Base-by-base conservation (phyloP, 2,888 invertebrate species). In the Holacanthella duospinosa region DNA sequence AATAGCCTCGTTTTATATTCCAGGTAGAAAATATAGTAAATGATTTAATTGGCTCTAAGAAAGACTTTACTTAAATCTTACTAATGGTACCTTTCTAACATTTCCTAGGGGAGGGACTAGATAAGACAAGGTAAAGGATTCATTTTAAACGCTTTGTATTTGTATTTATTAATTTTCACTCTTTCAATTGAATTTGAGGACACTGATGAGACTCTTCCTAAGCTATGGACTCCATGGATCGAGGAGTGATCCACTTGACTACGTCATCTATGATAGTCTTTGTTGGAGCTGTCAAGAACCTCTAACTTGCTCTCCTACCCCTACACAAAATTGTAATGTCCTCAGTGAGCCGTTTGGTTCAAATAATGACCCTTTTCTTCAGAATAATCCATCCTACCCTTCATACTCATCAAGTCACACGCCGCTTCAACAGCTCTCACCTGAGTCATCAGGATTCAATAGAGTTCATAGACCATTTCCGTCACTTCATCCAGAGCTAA, bases 1-100 rank as follows among this genome's bases (percentile, higher is more conserved):
- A 67, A 70, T 73, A 9, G 67, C 73, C 0, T 68, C 69, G 12
- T 73, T 73, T 60, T 73, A 73, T 43, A 73, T 73, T 48, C 73
- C 73, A 48, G 48, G 48, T 48, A 48, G 19, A 48, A 6, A 36
- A 6, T 6, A 16, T 16, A 36, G 36, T 16, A 16, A 16, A 36
- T 9, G 16, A 9, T 4, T n/a, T 21, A 21, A 48, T 9, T 48
- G 19, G 4, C 48, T 48, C 48, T 48, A 4, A 4, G 19, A 9
- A 4, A 48, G 16, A n/a, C 12, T 48, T 48, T 16, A 16, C 36
- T 48, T 4, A 48, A 48, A 48, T n/a, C n/a, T 21, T 21, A 9
- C 48, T 48, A 48, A 48, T 48, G 48, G 19, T 9, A 4, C n/a
- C 21, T 48, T 21, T 48, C 21, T 48, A 16, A 9, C n/a, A 16